These are phyloP conservation scores for Harpegnathos saltator DNA, from an alignment of 1,140 invertebrate species.

Conservation along the genomic window DNA sequence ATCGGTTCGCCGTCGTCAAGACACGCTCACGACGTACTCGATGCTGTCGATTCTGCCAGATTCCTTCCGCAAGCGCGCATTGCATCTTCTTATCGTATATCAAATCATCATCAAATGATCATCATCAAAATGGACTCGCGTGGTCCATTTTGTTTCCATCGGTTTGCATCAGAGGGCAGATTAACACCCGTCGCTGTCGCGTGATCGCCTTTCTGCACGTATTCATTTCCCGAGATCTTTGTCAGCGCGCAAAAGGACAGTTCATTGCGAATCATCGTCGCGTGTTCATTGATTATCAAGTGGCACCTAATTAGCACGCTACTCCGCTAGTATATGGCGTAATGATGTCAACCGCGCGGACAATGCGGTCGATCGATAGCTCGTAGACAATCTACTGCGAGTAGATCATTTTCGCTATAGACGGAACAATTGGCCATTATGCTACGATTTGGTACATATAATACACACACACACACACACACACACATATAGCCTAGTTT, in stretches of 20 bases:
- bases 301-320: conserved; percentile 39
- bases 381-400: conserved; percentile 34
- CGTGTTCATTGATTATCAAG: conserved; percentile 33
- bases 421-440: conserved; percentile 47
- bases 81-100: too few species aligned
- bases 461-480: too few species aligned
- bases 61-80: too few species aligned
- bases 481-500: neutral
- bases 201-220: neutral
- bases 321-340: conserved; percentile 1
- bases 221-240: neutral
- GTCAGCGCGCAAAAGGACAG: neutral
- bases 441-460: neutral
- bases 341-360: conserved; percentile 19
- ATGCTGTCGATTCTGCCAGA: too few species aligned
- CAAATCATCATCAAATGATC: too few species aligned
- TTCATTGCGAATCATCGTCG: conserved; percentile 12
- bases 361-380: conserved; percentile 34
- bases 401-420: conserved; percentile 48
- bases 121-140: too few species aligned
- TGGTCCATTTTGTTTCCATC: too few species aligned
- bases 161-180: too few species aligned
- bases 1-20: conserved; percentile 9
- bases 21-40: neutral
- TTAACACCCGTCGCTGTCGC: too few species aligned